Conservation (phyloP, 64 coral and sea anemone genomes). For the Platygyra sinensis region DNA sequence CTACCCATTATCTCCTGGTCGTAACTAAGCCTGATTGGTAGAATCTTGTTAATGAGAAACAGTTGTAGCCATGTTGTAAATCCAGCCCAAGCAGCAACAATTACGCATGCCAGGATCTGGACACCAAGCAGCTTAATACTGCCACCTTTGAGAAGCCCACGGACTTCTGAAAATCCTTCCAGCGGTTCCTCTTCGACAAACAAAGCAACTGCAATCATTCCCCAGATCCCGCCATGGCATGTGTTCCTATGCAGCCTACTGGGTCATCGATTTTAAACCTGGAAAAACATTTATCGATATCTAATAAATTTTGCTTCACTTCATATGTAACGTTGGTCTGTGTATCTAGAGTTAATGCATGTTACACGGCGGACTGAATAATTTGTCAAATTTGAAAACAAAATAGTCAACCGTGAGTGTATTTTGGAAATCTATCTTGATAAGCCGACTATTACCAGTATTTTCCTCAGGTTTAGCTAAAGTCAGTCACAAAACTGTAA, state of each 20-base stretch:
- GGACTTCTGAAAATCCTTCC: not conserved
- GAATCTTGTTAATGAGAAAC: slow-evolving; percentile 46
- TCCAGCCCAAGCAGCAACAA: slow-evolving; percentile 34
- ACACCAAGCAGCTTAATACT: slow-evolving; percentile 51
- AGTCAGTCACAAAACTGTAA: too few relatives aligned
- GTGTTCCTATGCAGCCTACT: slow-evolving; percentile 57
- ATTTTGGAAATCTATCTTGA: too few relatives aligned
- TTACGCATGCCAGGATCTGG: slow-evolving; percentile 48
- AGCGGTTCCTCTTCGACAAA: slow-evolving; percentile 54
- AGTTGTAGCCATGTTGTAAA: slow-evolving; percentile 52
- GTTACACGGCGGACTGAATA: too few relatives aligned
- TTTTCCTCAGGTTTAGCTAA: too few relatives aligned
- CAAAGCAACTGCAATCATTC: slow-evolving; percentile 51
- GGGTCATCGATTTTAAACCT: slow-evolving; percentile 55
- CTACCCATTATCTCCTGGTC: slow-evolving; percentile 46
- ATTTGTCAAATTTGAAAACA: too few relatives aligned
- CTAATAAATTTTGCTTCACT: not conserved
- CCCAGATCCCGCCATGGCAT: slow-evolving; percentile 62
- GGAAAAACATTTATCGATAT: not conserved
- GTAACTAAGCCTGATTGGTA: slow-evolving; percentile 34
- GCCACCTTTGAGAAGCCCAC: slow-evolving; percentile 49
- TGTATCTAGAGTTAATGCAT: too few relatives aligned
- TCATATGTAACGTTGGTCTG: too few relatives aligned
- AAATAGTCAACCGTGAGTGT: too few relatives aligned
- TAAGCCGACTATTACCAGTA: too few relatives aligned